phyloP scores from a whole-genome alignment of 92 coral and sea anemone species.

The Phenganax stokvisi region DNA sequence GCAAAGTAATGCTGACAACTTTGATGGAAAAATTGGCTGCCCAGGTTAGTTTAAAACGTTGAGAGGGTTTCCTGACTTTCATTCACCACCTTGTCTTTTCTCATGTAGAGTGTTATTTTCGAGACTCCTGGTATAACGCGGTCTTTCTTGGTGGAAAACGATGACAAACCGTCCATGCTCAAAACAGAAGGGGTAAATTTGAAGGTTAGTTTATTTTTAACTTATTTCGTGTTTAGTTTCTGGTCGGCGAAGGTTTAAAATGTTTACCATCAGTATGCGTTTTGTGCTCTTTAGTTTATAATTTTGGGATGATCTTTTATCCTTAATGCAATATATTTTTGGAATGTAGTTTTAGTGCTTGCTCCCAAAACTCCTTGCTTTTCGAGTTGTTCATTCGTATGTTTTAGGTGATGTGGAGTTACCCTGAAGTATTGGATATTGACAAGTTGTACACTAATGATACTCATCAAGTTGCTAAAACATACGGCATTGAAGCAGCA shows the following conservation, averaged over 20 bases:
- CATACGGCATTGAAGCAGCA: slow-evolving; percentile 96
- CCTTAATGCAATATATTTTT: no score
- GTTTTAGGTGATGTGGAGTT: slow-evolving; percentile 65
- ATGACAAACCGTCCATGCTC: slow-evolving; percentile 51
- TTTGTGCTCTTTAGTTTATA: no score
- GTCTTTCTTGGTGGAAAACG: slow-evolving; percentile 71
- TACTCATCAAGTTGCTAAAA: slow-evolving; percentile 81
- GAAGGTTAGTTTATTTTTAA: slow-evolving; percentile 46
- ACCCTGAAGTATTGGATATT: slow-evolving; percentile 61
- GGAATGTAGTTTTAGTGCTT: no score
- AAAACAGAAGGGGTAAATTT: slow-evolving; percentile 92
- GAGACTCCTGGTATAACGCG: slow-evolving; percentile 83
- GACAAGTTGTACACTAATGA: slow-evolving; percentile 86
- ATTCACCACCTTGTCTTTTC: background rate
- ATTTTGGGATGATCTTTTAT: no score
- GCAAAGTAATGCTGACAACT: slow-evolving; percentile 69
- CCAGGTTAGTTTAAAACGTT: slow-evolving; percentile 53
- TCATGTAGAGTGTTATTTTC: slow-evolving; percentile 68
- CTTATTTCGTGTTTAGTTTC: background rate
- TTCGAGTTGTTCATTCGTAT: slow-evolving; percentile 1
- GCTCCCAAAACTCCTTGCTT: background rate
- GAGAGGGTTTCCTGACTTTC: background rate
- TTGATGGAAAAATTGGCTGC: slow-evolving; percentile 71
- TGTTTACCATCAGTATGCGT: background rate
- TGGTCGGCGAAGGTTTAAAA: no score